phyloP scores from a whole-genome alignment of 2,797 vertebrate species.

The Tragopan temminckii region DNA sequence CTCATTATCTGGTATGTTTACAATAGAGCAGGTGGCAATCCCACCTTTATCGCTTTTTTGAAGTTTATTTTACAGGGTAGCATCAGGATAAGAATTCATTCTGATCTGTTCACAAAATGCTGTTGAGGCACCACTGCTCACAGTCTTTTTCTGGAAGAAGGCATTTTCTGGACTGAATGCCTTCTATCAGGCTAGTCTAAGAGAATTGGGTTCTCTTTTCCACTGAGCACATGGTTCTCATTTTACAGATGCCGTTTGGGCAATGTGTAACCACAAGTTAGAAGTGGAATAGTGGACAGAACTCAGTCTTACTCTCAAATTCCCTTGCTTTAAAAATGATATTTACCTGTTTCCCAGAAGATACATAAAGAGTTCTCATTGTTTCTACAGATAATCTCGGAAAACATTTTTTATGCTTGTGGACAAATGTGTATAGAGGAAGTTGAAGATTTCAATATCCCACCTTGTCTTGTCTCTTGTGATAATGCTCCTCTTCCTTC shows the following conservation, averaged over 20 bases:
- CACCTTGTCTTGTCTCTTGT: neutral
- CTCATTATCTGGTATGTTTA: neutral
- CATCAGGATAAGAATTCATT: neutral
- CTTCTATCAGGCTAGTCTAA: neutral
- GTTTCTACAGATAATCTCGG: neutral
- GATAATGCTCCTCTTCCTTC: neutral
- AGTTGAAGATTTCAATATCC: neutral
- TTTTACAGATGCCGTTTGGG: neutral
- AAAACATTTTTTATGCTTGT: neutral
- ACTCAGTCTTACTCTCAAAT: neutral
- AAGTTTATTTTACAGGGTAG: neutral
- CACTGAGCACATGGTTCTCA: rapidly evolving
- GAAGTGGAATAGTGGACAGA: neutral
- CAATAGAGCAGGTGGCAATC: neutral
- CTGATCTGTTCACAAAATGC: neutral
- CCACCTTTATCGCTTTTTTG: neutral
- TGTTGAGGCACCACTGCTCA: neutral
- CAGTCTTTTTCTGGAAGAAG: too few relatives aligned
- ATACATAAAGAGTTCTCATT: neutral
- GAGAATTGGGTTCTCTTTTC: neutral
- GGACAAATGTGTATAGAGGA: neutral
- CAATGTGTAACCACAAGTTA: neutral
- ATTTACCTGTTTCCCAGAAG: neutral
- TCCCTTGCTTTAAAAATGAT: neutral
- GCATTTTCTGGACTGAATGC: neutral